phyloP scores from a whole-genome alignment of 2,888 invertebrate species.

The Sphecodes monilicornis region DNA sequence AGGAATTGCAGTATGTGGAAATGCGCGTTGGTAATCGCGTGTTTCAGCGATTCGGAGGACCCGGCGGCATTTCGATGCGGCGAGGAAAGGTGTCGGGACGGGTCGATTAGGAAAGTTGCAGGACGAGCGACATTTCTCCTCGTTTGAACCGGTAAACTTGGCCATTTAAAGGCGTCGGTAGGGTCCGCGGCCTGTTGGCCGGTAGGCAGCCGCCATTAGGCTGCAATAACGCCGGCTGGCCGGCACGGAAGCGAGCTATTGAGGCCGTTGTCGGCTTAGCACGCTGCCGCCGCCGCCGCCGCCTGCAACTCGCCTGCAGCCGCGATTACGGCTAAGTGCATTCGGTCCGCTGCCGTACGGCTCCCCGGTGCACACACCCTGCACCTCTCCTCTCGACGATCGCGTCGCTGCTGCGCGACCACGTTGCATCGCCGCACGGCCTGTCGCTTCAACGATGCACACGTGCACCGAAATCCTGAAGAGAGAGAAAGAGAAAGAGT shows the following conservation, averaged over 20 bases:
- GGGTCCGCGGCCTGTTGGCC: constrained; percentile 43
- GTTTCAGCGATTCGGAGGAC: background rate
- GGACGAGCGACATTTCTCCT: constrained; percentile 45
- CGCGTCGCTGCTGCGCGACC: constrained; percentile 11
- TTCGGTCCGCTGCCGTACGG: constrained; percentile 67
- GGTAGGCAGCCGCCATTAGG: constrained; percentile 66
- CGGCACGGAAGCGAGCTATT: constrained; percentile 76
- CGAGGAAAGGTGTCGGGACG: background rate
- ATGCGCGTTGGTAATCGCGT: background rate
- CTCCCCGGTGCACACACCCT: constrained; percentile 7
- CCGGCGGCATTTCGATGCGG: background rate
- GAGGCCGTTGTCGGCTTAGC: constrained; percentile 76
- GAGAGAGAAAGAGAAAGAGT: background rate
- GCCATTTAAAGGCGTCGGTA: constrained; percentile 52
- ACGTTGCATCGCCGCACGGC: constrained; percentile 30
- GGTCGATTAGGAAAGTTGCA: constrained; percentile 38
- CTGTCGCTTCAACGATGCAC: constrained; percentile 41
- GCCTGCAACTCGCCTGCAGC: constrained; percentile 67
- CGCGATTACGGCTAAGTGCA: constrained; percentile 78
- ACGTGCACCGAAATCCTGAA: constrained; percentile 22
- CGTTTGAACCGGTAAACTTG: constrained; percentile 49
- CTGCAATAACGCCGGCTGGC: constrained; percentile 67
- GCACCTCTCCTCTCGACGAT: background rate
- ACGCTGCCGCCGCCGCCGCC: constrained; percentile 20
- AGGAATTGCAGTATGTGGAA: background rate